These are phyloP conservation scores for Triplophysa bombifrons DNA, from an alignment of 2,797 vertebrate genomes.

Conservation along the genomic window DNA sequence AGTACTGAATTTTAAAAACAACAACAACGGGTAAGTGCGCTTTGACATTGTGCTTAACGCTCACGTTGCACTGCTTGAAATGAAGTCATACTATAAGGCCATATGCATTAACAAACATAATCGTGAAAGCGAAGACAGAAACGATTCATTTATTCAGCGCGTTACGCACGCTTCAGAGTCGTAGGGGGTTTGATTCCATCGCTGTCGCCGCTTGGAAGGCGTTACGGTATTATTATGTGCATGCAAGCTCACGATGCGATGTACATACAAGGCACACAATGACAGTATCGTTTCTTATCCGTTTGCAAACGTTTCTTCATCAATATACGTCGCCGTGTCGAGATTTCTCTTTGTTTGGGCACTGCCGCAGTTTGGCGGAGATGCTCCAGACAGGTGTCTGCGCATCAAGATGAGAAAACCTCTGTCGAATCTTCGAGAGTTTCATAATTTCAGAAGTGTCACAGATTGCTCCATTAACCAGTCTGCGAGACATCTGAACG, in stretches of 20 bases:
- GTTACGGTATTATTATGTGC: slow-evolving; percentile 8
- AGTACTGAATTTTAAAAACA: slow-evolving; percentile 36
- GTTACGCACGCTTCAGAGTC: slow-evolving; percentile 3
- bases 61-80: background rate
- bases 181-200: slow-evolving; percentile 12
- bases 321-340: slow-evolving; percentile 15
- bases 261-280: background rate
- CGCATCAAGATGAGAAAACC: slow-evolving; percentile 22
- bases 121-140: background rate
- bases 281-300: slow-evolving; percentile 8
- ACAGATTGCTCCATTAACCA: slow-evolving; percentile 4
- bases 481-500: no score
- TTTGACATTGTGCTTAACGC: slow-evolving; percentile 12
- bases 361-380: slow-evolving; percentile 33
- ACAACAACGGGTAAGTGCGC: slow-evolving; percentile 47
- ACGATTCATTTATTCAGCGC: background rate
- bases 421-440: slow-evolving; percentile 1
- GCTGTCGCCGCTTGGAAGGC: slow-evolving; percentile 22
- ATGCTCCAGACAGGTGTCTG: slow-evolving; percentile 49
- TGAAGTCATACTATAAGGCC: background rate
- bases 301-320: slow-evolving; percentile 25
- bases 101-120: background rate
- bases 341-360: slow-evolving; percentile 42
- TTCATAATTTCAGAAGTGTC: slow-evolving; percentile 30
- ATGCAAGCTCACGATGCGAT: slow-evolving; percentile 6